Evolutionary conservation across 2,797 vertebrate species (phyloP), one percentile per base, ranked within the genome.

Genomic region (Micropoecilia bifurca): DNA sequence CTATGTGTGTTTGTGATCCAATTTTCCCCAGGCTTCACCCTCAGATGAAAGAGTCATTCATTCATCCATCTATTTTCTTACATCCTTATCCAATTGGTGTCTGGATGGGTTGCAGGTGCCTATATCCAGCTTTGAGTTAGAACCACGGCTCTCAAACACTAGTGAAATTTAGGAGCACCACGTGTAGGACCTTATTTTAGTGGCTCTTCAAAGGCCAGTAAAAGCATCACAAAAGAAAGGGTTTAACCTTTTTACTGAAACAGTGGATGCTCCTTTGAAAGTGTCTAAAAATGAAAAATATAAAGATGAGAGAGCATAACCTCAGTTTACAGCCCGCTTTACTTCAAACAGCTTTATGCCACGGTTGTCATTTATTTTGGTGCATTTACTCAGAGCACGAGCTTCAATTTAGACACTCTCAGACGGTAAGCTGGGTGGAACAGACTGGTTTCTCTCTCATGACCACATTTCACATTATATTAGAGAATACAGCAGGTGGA

Each of bases 331-430:
- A 77, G 76, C 30, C 55, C 80, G 74, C 30, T 76, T 77, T 71
- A 68, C 71, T 73, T 66, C 76, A 74, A 81, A 80, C 46, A 76
- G 83, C 84, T 73, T 82, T 57, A 79, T 74, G 79, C 30, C 50
- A 87, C 82, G 81, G 88, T 82, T 85, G 84, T 87, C 81, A 82
- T 82, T 88, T 80, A 83, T 16, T 85, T 83, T 81, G 73, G 48
- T 63, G 88, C 85, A 90, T 90, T 91, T 87, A 90, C 83, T 88
- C 75, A 47, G 45, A 87, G 57, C 74, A 80, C 85, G 85, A 87
- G 86, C 89, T 90, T 86, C 90, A 80, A 87, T 90, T 87, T 87
- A 82, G 80, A 59, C 9, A 6, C 80, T 80, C 79, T 79, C 61
- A n/a, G 74, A 80, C 82, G 80, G 83, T 85, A 89, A 89, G 81